Evolutionary conservation across 2,888 invertebrate genomes (phyloP).

Genomic region (Agrochola lota): DNA sequence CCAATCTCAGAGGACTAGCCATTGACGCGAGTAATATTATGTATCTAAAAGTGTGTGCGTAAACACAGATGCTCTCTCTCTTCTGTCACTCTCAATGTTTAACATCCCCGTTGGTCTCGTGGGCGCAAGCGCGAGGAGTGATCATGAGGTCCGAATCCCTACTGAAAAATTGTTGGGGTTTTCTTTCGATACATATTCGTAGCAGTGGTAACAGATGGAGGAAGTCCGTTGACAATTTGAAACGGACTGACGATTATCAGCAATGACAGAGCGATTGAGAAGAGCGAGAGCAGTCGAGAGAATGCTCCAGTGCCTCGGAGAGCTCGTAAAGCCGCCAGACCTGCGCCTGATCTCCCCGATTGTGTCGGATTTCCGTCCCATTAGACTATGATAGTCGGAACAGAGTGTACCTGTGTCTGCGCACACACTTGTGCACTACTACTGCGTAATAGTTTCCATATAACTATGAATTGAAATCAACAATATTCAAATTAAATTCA

Average conservation of each 20-base stretch:
- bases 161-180: neutral
- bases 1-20: neutral
- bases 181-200: neutral
- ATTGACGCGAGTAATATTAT: neutral
- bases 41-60: too few relatives aligned
- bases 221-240: too few relatives aligned
- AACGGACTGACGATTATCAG: too few relatives aligned
- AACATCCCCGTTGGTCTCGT: too few relatives aligned
- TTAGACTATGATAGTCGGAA: neutral
- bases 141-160: neutral
- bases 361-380: neutral
- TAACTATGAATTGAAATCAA: neutral
- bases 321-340: neutral
- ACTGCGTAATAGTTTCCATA: constrained; percentile 17
- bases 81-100: neutral
- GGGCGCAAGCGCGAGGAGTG: neutral
- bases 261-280: too few relatives aligned
- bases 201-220: too few relatives aligned
- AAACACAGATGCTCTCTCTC: neutral
- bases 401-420: too few relatives aligned
- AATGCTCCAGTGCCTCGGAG: neutral
- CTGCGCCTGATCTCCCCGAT: neutral
- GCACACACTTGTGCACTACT: too few relatives aligned
- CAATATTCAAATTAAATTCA: constrained; percentile 4
- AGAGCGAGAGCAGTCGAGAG: too few relatives aligned